Evolutionary conservation across 2,888 invertebrate species (phyloP), one percentile per base, ranked within the genome.

Genomic region (Pycnomerus fuliginosus): DNA sequence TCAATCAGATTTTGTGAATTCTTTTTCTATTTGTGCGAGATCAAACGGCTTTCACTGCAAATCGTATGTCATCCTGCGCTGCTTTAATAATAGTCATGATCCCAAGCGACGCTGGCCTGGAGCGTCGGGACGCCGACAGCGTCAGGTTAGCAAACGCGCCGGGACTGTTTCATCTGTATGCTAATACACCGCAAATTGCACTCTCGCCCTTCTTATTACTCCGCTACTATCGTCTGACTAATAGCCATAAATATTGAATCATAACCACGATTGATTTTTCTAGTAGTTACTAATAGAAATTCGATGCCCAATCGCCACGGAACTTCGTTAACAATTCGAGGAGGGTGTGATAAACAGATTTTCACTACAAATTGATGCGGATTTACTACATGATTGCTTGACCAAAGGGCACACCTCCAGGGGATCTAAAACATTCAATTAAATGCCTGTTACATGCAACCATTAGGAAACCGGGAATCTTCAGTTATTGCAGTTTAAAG

Each of bases 371-470:
- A 64, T 62, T 61, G 61, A 62, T 58, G 53, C 55, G 60, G 56
- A 63, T 64, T 62, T 62, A 50, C 58, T 56, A 57, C 62, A 57
- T 63, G 65, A 64, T 63, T 64, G 62, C 63, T 61, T 64, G 66
- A 64, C 66, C 66, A 65, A 55, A 57, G 60, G 63, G 61, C 62
- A 65, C 64, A 62, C 65, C 66, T 62, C 59, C 50, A n/a, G 59
- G 64, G 65, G 62, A 65, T 65, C 61, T 56, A 63, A 63, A 64
- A 65, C 65, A 65, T 64, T 63, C 60, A 60, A 67, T 67, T 65
- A 65, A 60, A 62, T 58, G 60, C 61, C 55, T 47, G 62, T 64
- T 61, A 60, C 61, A 51, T 61, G 55, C 60, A 56, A 57, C 59
- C 53, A 59, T 63, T 62, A 61, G 55, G 44, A 45, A 44, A n/a